These are phyloP conservation scores for Ladona fulva DNA, from an alignment of 1,140 invertebrate species.

Conservation along the genomic window DNA sequence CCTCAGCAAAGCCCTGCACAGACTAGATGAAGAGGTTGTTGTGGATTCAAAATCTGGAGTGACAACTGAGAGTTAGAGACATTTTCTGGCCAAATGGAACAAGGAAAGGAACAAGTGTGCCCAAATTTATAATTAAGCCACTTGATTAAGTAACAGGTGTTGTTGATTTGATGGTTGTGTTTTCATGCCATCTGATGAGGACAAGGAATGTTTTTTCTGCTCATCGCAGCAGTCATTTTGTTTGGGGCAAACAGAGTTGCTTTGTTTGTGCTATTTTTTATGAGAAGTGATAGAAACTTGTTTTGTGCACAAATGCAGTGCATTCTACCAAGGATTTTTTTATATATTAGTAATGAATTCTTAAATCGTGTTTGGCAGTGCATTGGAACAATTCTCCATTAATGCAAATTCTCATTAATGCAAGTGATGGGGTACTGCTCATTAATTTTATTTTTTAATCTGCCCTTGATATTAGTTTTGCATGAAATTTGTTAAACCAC, in stretches of 20 bases:
- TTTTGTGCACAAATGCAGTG: not conserved
- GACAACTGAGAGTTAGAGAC: not conserved
- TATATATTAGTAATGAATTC: not conserved
- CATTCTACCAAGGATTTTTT: not conserved
- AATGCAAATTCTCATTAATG: no score
- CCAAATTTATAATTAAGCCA: not conserved
- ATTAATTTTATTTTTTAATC: no score
- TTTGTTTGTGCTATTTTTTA: conserved; percentile 10
- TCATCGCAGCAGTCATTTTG: not conserved
- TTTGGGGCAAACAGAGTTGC: not conserved
- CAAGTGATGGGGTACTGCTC: no score
- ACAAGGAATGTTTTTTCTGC: not conserved
- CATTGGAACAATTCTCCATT: no score
- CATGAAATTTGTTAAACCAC: no score
- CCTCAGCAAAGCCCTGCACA: not conserved
- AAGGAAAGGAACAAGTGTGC: not conserved
- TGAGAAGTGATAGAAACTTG: not conserved
- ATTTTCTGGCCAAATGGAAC: not conserved
- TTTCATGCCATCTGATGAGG: not conserved
- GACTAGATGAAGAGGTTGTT: not conserved
- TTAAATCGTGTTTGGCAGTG: not conserved
- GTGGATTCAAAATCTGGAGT: not conserved
- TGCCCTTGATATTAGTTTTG: no score
- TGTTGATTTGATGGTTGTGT: conserved; percentile 1
- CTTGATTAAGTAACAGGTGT: not conserved